Conservation (phyloP, 2,888 invertebrate species). For the Coenonympha glycerion region DNA sequence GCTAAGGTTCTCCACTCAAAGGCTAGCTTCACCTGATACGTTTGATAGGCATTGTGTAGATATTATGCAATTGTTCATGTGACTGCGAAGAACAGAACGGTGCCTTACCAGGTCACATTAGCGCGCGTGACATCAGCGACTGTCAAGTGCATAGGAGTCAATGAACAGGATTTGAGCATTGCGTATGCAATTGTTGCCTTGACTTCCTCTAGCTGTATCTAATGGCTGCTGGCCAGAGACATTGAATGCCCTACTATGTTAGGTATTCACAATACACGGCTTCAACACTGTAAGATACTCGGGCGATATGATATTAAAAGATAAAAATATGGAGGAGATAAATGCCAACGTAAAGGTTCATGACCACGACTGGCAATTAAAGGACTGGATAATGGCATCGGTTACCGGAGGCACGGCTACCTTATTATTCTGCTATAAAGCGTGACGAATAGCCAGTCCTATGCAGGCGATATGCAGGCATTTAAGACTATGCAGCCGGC, state of each 20-base stretch:
- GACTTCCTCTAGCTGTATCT: slow-evolving; percentile 53
- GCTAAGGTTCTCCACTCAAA: slow-evolving; percentile 47
- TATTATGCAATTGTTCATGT: slow-evolving; percentile 67
- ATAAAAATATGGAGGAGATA: slow-evolving; percentile 11
- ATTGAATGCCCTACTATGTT: slow-evolving; percentile 51
- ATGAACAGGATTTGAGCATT: slow-evolving; percentile 67
- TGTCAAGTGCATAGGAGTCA: slow-evolving; percentile 70
- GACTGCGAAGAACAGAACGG: slow-evolving; percentile 66
- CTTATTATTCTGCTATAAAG: slow-evolving; percentile 34
- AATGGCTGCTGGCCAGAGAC: slow-evolving; percentile 60
- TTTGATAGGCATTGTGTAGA: slow-evolving; percentile 52
- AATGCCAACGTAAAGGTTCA: slow-evolving; percentile 10
- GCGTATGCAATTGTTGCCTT: slow-evolving; percentile 67
- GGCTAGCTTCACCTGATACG: slow-evolving; percentile 50
- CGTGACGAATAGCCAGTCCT: slow-evolving; percentile 38
- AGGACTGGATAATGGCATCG: slow-evolving; percentile 21
- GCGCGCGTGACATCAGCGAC: slow-evolving; percentile 67
- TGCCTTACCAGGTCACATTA: slow-evolving; percentile 69
- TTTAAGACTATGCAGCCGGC: slow-evolving; percentile 54
- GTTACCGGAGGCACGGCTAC: slow-evolving; percentile 20
- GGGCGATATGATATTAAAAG: not conserved
- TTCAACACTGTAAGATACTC: not conserved
- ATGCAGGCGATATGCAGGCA: slow-evolving; percentile 41
- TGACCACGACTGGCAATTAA: slow-evolving; percentile 22
- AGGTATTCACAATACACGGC: slow-evolving; percentile 38